Conservation (phyloP, 2,888 invertebrate species). For the Nysson spinosus region DNA sequence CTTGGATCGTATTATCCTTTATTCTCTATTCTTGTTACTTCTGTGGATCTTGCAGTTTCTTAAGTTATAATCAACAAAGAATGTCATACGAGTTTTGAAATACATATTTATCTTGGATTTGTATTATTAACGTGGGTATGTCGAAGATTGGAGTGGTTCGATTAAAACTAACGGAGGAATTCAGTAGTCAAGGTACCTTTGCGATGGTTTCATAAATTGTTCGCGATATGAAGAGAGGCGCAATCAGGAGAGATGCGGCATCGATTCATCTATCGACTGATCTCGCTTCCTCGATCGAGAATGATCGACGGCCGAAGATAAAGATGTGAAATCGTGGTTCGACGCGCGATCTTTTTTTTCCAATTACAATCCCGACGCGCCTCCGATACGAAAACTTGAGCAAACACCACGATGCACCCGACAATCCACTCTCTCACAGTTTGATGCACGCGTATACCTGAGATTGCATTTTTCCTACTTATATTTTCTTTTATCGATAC, state of each 20-base stretch:
- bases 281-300: conserved; percentile 30
- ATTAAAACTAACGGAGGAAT: conserved; percentile 1
- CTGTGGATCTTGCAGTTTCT: background rate
- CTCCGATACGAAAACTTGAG: conserved; percentile 18
- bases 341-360: conserved; percentile 44
- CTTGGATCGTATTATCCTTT: conserved; percentile 32
- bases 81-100: background rate
- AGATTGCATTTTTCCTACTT: background rate
- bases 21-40: conserved; percentile 43
- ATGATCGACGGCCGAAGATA: conserved; percentile 47
- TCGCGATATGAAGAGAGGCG: background rate
- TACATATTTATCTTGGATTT: background rate
- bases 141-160: background rate
- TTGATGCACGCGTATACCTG: background rate
- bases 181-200: background rate
- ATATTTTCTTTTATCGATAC: too few relatives aligned
- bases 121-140: background rate
- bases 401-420: conserved; percentile 26
- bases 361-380: conserved; percentile 37
- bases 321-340: conserved; percentile 45
- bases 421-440: conserved; percentile 10
- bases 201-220: conserved; percentile 8
- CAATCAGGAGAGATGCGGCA: conserved; percentile 6
- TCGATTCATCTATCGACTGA: conserved; percentile 21
- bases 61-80: background rate